These are phyloP conservation scores for Clupea harengus DNA, from an alignment of 2,113 vertebrate species.

Conservation along the genomic window DNA sequence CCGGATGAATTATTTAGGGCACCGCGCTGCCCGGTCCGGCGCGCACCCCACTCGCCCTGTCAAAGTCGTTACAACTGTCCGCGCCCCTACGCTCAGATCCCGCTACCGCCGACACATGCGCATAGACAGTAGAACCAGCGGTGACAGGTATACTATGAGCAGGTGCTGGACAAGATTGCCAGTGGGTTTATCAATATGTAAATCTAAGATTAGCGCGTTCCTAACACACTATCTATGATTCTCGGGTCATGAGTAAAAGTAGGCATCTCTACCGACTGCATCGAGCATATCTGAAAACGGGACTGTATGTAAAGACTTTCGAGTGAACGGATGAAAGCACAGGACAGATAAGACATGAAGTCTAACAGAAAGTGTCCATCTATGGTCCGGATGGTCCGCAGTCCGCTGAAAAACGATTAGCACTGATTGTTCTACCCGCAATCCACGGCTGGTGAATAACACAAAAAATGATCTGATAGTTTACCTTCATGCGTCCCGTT, in stretches of 20 bases:
- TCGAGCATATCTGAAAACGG: no score
- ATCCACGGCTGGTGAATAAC: background rate
- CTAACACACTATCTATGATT: no score
- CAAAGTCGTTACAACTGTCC: background rate
- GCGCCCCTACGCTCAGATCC: background rate
- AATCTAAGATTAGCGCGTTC: no score
- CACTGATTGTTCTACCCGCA: background rate
- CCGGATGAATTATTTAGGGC: background rate
- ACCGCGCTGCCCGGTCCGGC: background rate
- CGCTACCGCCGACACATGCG: background rate
- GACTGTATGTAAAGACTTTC: background rate
- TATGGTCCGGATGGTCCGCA: background rate
- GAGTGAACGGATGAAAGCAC: background rate
- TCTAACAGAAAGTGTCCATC: background rate
- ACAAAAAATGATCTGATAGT: background rate
- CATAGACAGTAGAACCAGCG: background rate
- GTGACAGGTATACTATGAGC: background rate
- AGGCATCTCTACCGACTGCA: no score
- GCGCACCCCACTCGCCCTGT: background rate
- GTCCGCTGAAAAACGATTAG: background rate
- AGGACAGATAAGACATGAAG: background rate
- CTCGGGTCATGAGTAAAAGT: no score
- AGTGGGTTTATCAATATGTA: no score
- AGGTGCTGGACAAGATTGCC: no score
- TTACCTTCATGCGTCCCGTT: constrained; percentile 6